Base-by-base conservation (phyloP, 1,140 invertebrate species). In the Polypedilum pembai region DNA sequence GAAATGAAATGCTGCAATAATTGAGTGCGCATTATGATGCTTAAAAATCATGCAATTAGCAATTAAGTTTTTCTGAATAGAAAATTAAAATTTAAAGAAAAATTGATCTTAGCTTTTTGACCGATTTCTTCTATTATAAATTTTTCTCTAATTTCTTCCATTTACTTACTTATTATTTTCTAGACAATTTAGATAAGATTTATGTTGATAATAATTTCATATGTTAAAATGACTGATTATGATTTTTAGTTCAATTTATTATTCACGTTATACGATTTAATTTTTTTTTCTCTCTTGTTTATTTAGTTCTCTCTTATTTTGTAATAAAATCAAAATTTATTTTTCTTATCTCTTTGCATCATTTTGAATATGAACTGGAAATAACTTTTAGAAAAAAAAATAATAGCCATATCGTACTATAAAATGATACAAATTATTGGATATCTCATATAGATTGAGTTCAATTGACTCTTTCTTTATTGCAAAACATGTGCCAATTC, bases 361-460 rank as follows among this genome's bases (percentile, higher is more conserved):
- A 56, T 56, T 56, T 56, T 56, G 45, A 56, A 33, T 56, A n/a
- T 12, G 45, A 56, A 56, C 45, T 56, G 45, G 45, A 56, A 56
- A 56, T 56, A 12, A 56, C 45, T n/a, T 56, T 56, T 10, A 45
- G 41, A 15, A 45, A 45, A n/a, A n/a, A 12, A 15, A n/a, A n/a
- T 12, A 56, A 56, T n/a, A 56, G 45, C 45, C 45, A 56, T 56
- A 56, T 56, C 45, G 45, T 56, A 56, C 45, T 56, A 56, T 56
- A 56, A 56, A 56, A 56, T 56, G 45, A 56, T 56, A 56, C 45
- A 56, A 56, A 56, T 56, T 56, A 56, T 56, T 56, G 45, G 45
- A 56, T 56, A 56, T 56, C 45, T 56, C 45, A 56, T 56, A 12
- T 12, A 15, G 45, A 33, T 56, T 4, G 45, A 56, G 12, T 56